Evolutionary conservation across 2,888 invertebrate genomes (phyloP), one percentile per base, ranked within the genome.

Genomic region (Drosophila vallismaia): DNA sequence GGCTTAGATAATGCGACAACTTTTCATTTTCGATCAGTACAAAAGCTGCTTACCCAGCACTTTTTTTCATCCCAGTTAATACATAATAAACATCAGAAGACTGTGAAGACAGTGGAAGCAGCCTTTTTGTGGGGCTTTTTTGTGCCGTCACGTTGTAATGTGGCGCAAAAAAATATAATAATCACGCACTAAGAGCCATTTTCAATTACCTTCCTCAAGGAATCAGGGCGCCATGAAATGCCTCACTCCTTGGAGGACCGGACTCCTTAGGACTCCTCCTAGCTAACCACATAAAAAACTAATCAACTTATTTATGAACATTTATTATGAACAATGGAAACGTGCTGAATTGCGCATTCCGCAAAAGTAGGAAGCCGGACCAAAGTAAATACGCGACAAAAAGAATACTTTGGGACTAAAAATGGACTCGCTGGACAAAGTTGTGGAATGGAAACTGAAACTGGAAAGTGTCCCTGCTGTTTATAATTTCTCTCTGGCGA

Each of bases 221-320:
- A 49, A 60, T 60, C 52, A 71, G 49, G 66, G 4, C 38, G 52
- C 49, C 60, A 50, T 24, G 53, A 31, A 19, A 10, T 50, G 33
- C 9, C 40, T 0, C 8, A n/a, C n/a, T 2, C 33, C 33, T 1
- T 19, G 14, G 4, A 33, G 33, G 36, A n/a, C n/a, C n/a, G n/a
- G n/a, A n/a, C n/a, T 2, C 33, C 33, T 1, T 19, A 33, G 33
- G 36, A 36, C 26, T 19, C 29, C 67, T 52, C 59, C 54, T 50
- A 53, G 64, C 64, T 59, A 77, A 71, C 71, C 82, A 78, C 76
- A 82, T 86, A 82, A 85, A 82, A 83, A 82, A 86, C 86, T 83
- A 82, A 82, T 82, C 86, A 82, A 82, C 86, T 82, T 82, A 82
- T 86, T 82, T 82, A 86, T 82, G 82, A 82, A 86, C 86, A 83